A percentile compares a stretch with the other conserved stretches of the same genome.
Evolutionary conservation across 23 tunicate species (phyloP).

Genomic region (Styela clava): DNA sequence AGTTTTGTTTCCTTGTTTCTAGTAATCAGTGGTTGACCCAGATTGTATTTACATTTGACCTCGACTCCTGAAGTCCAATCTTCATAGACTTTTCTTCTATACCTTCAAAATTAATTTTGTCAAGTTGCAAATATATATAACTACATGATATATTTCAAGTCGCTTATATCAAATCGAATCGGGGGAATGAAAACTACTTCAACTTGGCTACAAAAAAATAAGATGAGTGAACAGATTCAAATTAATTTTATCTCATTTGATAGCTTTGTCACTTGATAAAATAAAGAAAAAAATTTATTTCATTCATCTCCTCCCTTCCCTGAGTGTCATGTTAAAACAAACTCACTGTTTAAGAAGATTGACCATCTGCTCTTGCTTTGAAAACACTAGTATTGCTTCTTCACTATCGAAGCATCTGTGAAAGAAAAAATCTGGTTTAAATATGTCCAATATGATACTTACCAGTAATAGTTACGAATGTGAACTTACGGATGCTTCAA

Average conservation of each 20-base stretch:
- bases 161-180: no score
- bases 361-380: conserved; percentile 86
- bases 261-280: no score
- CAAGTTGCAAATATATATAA: background rate
- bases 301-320: no score
- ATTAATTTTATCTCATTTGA: no score
- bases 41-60: conserved; percentile 78
- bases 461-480: no score
- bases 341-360: conserved; percentile 58
- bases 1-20: conserved; percentile 58
- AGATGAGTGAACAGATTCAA: no score
- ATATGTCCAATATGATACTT: no score
- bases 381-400: conserved; percentile 54
- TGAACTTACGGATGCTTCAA: conserved; percentile 75
- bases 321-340: no score
- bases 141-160: no score
- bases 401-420: conserved; percentile 58
- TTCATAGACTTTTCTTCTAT: conserved; percentile 40
- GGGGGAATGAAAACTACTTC: no score
- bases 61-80: conserved; percentile 84
- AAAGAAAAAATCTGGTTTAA: background rate
- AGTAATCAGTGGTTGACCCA: conserved; percentile 71
- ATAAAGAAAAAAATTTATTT: no score
- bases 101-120: conserved; percentile 29
- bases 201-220: no score